Evolutionary conservation across 2,797 vertebrate genomes (phyloP).

Genomic region (Macroramphosus scolopax): DNA sequence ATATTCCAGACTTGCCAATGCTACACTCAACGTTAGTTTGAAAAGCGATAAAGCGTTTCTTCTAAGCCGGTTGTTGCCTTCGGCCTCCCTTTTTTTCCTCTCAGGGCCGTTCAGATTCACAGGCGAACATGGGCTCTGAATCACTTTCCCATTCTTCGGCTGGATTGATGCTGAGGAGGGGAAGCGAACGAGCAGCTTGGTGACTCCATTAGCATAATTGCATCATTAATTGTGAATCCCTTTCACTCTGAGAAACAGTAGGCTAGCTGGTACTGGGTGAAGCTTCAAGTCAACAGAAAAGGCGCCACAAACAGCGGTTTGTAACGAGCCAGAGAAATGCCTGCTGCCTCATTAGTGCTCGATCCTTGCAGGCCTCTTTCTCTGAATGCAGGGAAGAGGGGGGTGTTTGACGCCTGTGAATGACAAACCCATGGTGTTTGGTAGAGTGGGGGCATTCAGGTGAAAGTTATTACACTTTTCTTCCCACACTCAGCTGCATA

Average conservation of each 20-base stretch:
- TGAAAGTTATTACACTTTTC: conserved; percentile 76
- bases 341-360: conserved; percentile 71
- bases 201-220: conserved; percentile 75
- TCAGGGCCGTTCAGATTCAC: conserved; percentile 17
- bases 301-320: conserved; percentile 59
- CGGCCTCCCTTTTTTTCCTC: conserved; percentile 10
- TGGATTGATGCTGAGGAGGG: conserved; percentile 64
- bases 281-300: conserved; percentile 57
- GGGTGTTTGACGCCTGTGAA: conserved; percentile 62
- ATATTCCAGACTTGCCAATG: conserved; percentile 7
- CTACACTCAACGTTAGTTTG: not conserved
- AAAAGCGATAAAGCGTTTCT: conserved; percentile 13
- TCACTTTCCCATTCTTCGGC: conserved; percentile 51
- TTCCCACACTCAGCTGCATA: conserved; percentile 72
- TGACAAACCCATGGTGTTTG: conserved; percentile 69
- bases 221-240: conserved; percentile 76
- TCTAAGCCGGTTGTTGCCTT: conserved; percentile 7
- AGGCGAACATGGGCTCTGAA: conserved; percentile 10
- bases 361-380: conserved; percentile 58
- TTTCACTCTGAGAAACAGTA: conserved; percentile 66
- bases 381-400: conserved; percentile 54
- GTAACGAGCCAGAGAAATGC: conserved; percentile 66
- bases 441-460: conserved; percentile 74
- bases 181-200: conserved; percentile 54
- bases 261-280: conserved; percentile 55